Base-by-base conservation (phyloP, 2,888 invertebrate genomes). In the Apamea sordens region DNA sequence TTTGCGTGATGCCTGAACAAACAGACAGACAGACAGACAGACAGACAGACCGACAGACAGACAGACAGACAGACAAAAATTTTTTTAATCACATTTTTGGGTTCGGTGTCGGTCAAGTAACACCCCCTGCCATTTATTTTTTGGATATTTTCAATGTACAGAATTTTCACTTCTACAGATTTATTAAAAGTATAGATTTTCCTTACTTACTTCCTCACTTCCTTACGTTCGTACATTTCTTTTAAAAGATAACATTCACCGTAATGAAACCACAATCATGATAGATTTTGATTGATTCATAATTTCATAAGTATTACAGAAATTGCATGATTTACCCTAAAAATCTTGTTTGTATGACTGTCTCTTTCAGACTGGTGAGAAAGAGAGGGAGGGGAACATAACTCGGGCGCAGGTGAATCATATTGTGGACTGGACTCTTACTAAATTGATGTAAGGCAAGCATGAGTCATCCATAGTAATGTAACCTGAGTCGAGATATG, bases 381-480 rank as follows among this genome's bases (percentile, higher is more conserved):
- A 61, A 73, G 72, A 90, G 61, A 15, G 79, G 7, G 86, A 85
- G 0, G 44, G 70, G 0, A 21, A 73, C 47, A 82, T 13, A 79
- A 82, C 90, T 80, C 83, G 59, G 69, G 69, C 82, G 82, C 90
- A 87, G 76, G 79, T 89, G 90, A 89, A 83, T 90, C 89, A 89
- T 90, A 84, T 64, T 36, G 74, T 81, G 74, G 63, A 83, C 80
- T 87, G 73, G 69, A 82, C 80, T 87, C 89, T 92, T 93, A 94
- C 92, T 88, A 89, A 93, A 94, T 93, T 92, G 91, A 94, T 93
- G 92, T 93, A 94, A 94, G 76, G 69, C 68, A 75, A 24, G 73
- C 36, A 24, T 89, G 88, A 90, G 75, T 89, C 89, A 89, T 74
- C 41, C 64, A 21, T 89, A 80, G 87, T 81, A 81, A 90, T 83